Evolutionary conservation across 1,140 invertebrate genomes (phyloP), one percentile per base, ranked within the genome.

Genomic region (Aphelenchoides besseyi): DNA sequence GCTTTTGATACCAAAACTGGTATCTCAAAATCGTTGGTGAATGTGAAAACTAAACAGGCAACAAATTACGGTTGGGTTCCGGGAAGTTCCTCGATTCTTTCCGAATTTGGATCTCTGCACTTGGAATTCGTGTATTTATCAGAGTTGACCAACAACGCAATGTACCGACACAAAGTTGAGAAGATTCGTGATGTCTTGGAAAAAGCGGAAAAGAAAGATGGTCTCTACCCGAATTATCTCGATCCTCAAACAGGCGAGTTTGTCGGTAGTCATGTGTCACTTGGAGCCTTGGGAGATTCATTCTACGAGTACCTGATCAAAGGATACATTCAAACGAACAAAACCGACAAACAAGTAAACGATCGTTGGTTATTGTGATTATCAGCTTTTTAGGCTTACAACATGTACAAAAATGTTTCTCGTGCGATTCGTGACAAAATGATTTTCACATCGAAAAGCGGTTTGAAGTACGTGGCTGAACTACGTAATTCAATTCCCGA

Each of bases 231-330:
- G 0, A 98, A 97, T 87, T 98, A 97, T 84, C 89, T 98, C 32
- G 93, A 97, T 86, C 94, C 95, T 0, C 85, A 90, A 82, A 95
- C 93, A 29, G 95, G 94, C 55, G 92, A 92, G 86, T 97, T 94
- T 93, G 93, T 94, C 69, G 93, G 95, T 87, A 90, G 93, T 97
- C 94, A 97, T 87, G 92, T 95, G 86, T 97, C 94, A 0, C 89
- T 98, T 78, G 95, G 95, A 66, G 95, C 93, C 2, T 86, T 98
- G 0, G 96, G 95, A 3, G 96, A 98, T 87, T 96, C 93, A 82
- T 98, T 96, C 86, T 99, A 97, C 87, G 96, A 99, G 86, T 99
- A 99, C 85, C 88, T 98, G 61, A 86, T 98, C 68, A 98, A 98
- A 87, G 90, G 92, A 0, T 98, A 93, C 91, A 86, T 98, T 28